These are phyloP conservation scores for Phoxinus phoxinus DNA, from an alignment of 2,113 vertebrate genomes.

Conservation along the genomic window DNA sequence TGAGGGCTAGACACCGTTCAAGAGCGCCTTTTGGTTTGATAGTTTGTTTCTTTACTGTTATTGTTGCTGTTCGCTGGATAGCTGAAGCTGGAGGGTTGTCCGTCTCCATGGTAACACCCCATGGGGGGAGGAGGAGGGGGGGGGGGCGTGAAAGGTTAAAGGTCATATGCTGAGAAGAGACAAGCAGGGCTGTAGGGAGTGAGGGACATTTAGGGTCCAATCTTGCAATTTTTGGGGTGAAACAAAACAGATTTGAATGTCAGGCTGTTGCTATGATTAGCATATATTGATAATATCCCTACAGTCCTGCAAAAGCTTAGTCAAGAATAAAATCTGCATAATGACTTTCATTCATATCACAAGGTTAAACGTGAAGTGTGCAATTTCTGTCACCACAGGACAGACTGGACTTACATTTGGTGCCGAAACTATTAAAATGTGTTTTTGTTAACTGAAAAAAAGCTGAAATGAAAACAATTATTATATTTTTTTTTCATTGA, in stretches of 20 bases:
- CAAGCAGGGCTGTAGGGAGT: slow-evolving; percentile 77
- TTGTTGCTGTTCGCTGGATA: slow-evolving; percentile 25
- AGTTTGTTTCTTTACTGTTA: not conserved
- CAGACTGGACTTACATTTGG: not conserved
- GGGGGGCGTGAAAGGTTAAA: slow-evolving; percentile 68
- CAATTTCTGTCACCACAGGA: not conserved
- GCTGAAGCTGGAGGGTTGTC: slow-evolving; percentile 82
- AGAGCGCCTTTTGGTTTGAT: not conserved
- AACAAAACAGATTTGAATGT: not conserved
- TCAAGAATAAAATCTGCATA: not conserved
- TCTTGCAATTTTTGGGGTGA: not conserved
- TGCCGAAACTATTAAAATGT: not conserved
- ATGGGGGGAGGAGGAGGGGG: slow-evolving; percentile 76
- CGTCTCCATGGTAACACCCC: slow-evolving; percentile 90
- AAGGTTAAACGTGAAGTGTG: not conserved
- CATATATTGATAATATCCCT: not conserved
- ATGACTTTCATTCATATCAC: not conserved
- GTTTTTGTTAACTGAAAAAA: not conserved
- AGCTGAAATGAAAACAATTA: not conserved
- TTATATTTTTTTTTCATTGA: too few relatives aligned
- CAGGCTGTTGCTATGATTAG: slow-evolving; percentile 3
- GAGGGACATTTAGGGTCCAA: slow-evolving; percentile 55
- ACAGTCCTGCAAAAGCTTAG: slow-evolving; percentile 2
- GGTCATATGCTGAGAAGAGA: slow-evolving; percentile 66
- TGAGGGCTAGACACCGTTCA: slow-evolving; percentile 48